phyloP scores from a whole-genome alignment of 2,888 invertebrate genomes.

The Pseudoips prasinana region DNA sequence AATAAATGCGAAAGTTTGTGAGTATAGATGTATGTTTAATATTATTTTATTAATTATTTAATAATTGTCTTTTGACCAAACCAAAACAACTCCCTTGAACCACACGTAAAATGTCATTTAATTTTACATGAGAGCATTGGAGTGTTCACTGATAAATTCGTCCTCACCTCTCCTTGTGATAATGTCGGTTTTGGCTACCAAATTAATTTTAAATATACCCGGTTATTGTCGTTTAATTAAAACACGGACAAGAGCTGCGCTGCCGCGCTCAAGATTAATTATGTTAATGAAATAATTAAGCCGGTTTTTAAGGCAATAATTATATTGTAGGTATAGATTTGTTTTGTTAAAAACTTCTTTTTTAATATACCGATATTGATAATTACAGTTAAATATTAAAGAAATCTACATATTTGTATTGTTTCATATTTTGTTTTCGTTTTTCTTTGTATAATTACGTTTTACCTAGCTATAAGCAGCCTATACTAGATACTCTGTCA shows the following conservation, averaged over 20 bases:
- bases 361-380: too few species aligned
- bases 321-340: constrained; percentile 11
- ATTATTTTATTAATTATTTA: too few species aligned
- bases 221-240: constrained; percentile 66
- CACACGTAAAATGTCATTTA: constrained; percentile 65
- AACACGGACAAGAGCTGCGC: constrained; percentile 30
- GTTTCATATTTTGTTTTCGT: too few species aligned
- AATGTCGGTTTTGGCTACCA: constrained; percentile 51
- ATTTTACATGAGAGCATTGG: constrained; percentile 70
- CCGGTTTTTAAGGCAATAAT: constrained; percentile 17
- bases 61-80: too few species aligned
- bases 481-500: too few species aligned
- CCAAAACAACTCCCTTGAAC: constrained; percentile 28
- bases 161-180: constrained; percentile 56
- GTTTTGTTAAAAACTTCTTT: too few species aligned
- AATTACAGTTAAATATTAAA: too few species aligned
- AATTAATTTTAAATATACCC: constrained; percentile 69
- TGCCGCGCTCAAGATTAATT: constrained; percentile 24
- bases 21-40: too few species aligned
- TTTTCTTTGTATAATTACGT: too few species aligned
- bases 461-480: too few species aligned
- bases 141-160: constrained; percentile 71
- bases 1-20: too few species aligned
- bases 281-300: constrained; percentile 24
- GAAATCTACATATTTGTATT: too few species aligned